Evolutionary conservation across 2,888 invertebrate genomes (phyloP).

Genomic region (Lycophotia porphyrea): DNA sequence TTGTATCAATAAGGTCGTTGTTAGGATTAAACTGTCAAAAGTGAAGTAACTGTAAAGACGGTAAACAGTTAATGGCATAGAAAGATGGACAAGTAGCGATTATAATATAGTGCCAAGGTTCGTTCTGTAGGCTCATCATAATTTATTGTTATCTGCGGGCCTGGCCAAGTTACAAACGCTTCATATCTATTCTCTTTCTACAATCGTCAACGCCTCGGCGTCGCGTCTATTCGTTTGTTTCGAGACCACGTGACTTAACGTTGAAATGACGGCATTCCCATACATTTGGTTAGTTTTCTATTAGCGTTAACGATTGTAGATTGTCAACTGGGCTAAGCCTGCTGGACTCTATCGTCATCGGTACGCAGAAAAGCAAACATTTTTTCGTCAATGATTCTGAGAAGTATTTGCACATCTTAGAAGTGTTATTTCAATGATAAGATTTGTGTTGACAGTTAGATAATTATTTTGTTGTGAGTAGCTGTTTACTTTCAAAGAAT

Average conservation of each 20-base stretch:
- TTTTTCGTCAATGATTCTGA: background rate
- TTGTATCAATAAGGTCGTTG: background rate
- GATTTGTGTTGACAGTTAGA: background rate
- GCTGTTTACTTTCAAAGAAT: background rate
- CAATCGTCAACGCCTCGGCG: too few relatives aligned
- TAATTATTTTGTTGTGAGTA: background rate
- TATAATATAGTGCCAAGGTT: background rate
- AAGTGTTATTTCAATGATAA: slow-evolving; percentile 9
- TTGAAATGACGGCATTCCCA: too few relatives aligned
- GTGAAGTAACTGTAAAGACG: background rate
- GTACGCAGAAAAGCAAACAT: background rate
- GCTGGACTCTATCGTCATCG: too few relatives aligned
- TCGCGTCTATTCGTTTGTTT: too few relatives aligned
- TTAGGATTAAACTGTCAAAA: background rate
- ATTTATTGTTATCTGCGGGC: background rate
- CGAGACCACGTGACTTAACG: too few relatives aligned
- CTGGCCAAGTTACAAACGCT: too few relatives aligned
- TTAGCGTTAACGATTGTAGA: too few relatives aligned
- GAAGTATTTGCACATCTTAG: too few relatives aligned
- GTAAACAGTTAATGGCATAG: background rate
- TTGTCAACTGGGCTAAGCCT: too few relatives aligned
- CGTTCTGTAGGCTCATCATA: background rate
- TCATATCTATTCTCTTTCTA: too few relatives aligned
- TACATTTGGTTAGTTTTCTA: too few relatives aligned
- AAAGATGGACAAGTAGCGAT: background rate